Evolutionary conservation across 2,113 vertebrate genomes (phyloP).

Genomic region (Sturnira hondurensis): DNA sequence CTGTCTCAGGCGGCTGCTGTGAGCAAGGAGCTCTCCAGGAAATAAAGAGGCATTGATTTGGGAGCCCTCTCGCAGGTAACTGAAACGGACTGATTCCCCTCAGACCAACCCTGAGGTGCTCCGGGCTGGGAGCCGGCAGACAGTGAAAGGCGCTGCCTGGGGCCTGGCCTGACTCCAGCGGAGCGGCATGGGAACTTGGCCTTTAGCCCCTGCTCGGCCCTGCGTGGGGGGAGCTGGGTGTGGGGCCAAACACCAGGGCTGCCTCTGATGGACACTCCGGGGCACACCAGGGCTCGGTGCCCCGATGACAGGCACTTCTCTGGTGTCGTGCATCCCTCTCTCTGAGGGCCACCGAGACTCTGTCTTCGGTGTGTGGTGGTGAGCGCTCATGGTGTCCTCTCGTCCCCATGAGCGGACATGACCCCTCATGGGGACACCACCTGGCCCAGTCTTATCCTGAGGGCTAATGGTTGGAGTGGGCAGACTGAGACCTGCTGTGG

Average conservation of each 20-base stretch:
- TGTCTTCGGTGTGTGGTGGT: fast-evolving
- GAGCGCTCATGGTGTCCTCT: fast-evolving
- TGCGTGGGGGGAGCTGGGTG: background rate
- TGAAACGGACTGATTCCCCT: background rate
- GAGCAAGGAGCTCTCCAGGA: background rate
- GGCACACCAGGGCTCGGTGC: too few relatives aligned
- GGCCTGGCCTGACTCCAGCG: conserved; percentile 32
- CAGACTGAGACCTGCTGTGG: fast-evolving
- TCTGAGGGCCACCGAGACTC: background rate
- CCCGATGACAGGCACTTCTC: background rate
- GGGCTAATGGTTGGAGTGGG: fast-evolving
- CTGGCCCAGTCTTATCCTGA: background rate
- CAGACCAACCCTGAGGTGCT: background rate
- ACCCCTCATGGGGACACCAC: background rate
- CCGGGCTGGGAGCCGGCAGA: background rate
- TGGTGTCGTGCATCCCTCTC: background rate
- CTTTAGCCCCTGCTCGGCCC: background rate
- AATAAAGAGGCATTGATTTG: background rate
- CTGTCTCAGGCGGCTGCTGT: fast-evolving
- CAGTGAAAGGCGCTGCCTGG: background rate
- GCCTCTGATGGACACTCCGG: background rate
- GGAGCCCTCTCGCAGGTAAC: background rate
- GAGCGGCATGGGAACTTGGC: conserved; percentile 23
- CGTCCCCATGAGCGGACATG: fast-evolving
- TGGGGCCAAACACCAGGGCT: background rate